Percentiles rank a stretch among this genome's conserved stretches.
These are phyloP conservation scores for Centropristis striata DNA, from an alignment of 2,113 vertebrate species.

Conservation along the genomic window DNA sequence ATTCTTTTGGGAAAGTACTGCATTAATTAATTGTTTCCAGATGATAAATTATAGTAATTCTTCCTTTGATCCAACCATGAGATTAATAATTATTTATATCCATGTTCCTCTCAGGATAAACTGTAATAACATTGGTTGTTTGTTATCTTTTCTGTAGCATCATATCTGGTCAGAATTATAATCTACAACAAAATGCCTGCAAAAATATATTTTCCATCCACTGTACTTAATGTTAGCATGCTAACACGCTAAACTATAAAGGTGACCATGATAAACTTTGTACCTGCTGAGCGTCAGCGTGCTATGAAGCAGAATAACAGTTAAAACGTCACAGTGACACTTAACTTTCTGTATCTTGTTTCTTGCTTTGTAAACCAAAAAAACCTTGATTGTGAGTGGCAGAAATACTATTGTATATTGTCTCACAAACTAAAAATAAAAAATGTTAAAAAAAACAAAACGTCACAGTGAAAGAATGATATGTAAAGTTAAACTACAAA, in stretches of 20 bases:
- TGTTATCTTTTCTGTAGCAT: background rate
- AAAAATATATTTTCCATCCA: background rate
- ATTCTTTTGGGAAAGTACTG: background rate
- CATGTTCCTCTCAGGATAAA: background rate
- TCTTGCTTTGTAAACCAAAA: no score
- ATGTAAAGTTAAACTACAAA: constrained; percentile 13
- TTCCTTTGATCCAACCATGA: background rate
- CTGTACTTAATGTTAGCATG: background rate
- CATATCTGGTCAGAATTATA: background rate
- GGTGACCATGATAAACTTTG: background rate
- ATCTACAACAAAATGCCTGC: background rate
- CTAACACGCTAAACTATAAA: background rate
- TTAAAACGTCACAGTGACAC: background rate
- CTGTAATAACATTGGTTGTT: background rate
- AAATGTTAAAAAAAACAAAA: no score
- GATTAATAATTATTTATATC: no score
- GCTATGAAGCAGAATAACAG: background rate
- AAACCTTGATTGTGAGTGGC: no score
- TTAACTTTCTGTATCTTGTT: no score
- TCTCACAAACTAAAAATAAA: no score
- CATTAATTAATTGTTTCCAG: background rate
- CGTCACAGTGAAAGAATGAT: background rate
- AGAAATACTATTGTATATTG: no score
- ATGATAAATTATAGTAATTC: background rate
- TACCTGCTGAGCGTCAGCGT: background rate